Percentiles rank a stretch among this genome's conserved stretches.
Conservation (phyloP, 2,888 invertebrate genomes). For the Netelia melanura region DNA sequence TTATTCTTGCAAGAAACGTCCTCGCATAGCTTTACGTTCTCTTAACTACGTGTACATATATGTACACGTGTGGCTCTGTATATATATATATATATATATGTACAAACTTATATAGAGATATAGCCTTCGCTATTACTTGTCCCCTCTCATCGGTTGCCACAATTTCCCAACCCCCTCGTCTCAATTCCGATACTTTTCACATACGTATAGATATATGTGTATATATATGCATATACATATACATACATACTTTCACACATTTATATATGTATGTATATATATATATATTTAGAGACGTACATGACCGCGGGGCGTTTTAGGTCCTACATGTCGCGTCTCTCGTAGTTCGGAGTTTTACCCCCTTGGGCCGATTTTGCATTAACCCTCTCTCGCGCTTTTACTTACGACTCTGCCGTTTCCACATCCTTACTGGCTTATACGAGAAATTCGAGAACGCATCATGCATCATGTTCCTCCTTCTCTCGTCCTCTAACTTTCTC, state of each 20-base stretch:
- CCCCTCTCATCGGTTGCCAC: constrained; percentile 52
- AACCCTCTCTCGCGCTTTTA: constrained; percentile 65
- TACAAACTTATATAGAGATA: neutral
- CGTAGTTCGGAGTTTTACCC: constrained; percentile 39
- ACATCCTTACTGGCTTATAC: neutral
- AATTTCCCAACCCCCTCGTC: constrained; percentile 74
- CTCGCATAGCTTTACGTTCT: constrained; percentile 75
- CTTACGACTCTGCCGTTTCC: constrained; percentile 39
- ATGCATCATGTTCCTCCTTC: constrained; percentile 35
- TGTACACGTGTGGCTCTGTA: neutral
- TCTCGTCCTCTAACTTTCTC: constrained; percentile 45
- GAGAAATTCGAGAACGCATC: constrained; percentile 14
- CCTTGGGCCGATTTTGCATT: constrained; percentile 77
- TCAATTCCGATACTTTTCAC: constrained; percentile 54
- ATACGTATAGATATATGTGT: neutral
- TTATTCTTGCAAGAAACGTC: constrained; percentile 84
- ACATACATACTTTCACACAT: neutral
- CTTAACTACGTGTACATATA: constrained; percentile 36
- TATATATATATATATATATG: constrained; percentile 8
- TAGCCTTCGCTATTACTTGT: constrained; percentile 24
- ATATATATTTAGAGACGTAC: constrained; percentile 2
- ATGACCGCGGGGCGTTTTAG: constrained; percentile 27
- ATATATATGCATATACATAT: too few species aligned
- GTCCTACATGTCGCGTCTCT: constrained; percentile 33
- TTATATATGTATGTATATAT: neutral